A percentile compares a stretch with the other conserved stretches of the same genome.
Evolutionary conservation across 2,113 vertebrate species (phyloP).

Genomic region (Engraulis encrasicolus): DNA sequence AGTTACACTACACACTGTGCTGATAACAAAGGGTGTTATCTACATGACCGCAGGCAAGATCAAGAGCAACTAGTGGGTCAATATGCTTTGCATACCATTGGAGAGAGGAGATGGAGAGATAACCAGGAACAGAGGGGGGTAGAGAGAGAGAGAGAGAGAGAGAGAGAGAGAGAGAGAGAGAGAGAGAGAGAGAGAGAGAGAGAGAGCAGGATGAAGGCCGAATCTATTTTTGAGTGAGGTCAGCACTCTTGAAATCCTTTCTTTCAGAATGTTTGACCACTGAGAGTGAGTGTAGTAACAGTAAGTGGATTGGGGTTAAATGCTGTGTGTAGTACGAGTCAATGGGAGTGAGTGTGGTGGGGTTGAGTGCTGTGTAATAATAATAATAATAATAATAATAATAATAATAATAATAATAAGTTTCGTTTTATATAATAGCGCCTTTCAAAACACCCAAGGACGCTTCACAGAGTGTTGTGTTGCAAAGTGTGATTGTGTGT

Average conservation of each 20-base stretch:
- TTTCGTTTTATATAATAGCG: no score
- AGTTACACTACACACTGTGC: background rate
- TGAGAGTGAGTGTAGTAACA: background rate
- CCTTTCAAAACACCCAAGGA: no score
- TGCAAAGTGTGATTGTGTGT: no score
- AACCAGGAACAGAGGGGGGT: conserved; percentile 27
- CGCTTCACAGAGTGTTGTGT: no score
- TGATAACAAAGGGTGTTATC: background rate
- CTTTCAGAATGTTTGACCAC: background rate
- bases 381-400: no score
- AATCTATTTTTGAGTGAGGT: no score
- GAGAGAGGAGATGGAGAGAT: background rate
- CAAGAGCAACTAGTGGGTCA: background rate
- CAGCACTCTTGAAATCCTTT: background rate
- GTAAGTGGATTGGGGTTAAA: no score
- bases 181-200: background rate
- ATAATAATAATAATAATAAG: no score
- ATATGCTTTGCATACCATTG: background rate
- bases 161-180: background rate
- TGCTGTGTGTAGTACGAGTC: no score
- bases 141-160: no score
- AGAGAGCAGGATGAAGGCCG: background rate
- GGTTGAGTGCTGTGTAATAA: no score
- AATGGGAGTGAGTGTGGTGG: no score
- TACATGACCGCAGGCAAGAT: background rate